Percentiles rank a stretch among this genome's conserved stretches.
phyloP scores from a whole-genome alignment of 2,113 vertebrate genomes.

The Corythaeola cristata region DNA sequence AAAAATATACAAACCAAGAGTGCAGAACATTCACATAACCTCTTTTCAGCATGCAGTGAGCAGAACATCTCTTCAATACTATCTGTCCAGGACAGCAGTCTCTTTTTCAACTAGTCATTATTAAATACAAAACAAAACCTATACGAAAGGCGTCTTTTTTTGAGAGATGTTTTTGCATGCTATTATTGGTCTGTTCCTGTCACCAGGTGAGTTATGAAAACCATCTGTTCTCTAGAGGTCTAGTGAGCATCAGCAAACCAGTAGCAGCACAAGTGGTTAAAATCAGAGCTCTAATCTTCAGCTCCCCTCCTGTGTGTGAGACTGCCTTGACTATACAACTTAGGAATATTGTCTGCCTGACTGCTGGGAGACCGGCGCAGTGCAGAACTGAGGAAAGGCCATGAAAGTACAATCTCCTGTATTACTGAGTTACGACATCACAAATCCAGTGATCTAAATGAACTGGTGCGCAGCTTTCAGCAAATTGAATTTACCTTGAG shows the following conservation, averaged over 20 bases:
- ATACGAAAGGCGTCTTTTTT: neutral
- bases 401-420: neutral
- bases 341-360: neutral
- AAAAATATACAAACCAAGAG: neutral
- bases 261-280: neutral
- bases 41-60: neutral
- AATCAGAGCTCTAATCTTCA: neutral
- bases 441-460: neutral
- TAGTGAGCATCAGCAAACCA: neutral
- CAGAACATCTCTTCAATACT: neutral
- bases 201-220: neutral
- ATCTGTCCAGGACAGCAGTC: neutral
- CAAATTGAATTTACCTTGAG: slow-evolving; percentile 82
- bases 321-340: neutral
- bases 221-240: neutral
- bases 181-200: neutral
- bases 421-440: neutral
- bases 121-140: neutral
- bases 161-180: neutral
- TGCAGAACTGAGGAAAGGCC: neutral
- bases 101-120: neutral
- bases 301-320: neutral
- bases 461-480: neutral
- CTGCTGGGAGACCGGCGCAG: neutral
- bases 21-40: neutral